Base-by-base conservation (phyloP, 2,797 vertebrate genomes). In the Myotis vivesi region DNA sequence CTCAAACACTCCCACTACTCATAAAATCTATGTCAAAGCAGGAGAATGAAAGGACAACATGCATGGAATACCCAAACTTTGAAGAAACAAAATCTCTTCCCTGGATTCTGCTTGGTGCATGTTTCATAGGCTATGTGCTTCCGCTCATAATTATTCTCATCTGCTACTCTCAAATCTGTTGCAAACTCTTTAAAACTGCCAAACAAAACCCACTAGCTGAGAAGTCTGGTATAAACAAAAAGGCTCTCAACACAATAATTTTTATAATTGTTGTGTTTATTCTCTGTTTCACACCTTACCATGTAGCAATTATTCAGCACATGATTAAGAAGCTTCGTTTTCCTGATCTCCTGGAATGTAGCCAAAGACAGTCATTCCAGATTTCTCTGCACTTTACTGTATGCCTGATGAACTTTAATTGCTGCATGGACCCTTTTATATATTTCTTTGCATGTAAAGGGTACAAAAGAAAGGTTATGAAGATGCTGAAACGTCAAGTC, bases 361-460 rank as follows among this genome's bases (percentile, higher is more conserved):
- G 68, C 0, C 98, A 99, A 16, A 98, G 97, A 20, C 98, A 99
- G 0, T 95, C 98, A 7, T 99, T 99, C 97, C 99, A 99, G 98
- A 98, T 99, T 81, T 99, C 99, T 0, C 98, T 99, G 96, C 99
- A 99, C 96, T 92, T 99, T 94, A 99, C 99, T 0, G 99, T 99
- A 41, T 99, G 99, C 91, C 98, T 99, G 92, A 99, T 99, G 99
- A 99, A 99, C 97, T 98, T 99, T 95, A 99, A 99, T 97, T 98
- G 99, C 97, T 99, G 99, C 93, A 97, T 99, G 97, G 99, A 99
- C 96, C 99, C 99, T 3, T 99, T 99, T 55, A 99, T 99, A 96
- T 99, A 99, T 97, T 99, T 99, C 98, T 99, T 99, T 77, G 99
- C 99, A 73, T 99, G 99, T 90, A 99, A 99, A 98, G 99, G 99